A percentile compares a stretch with the other conserved stretches of the same genome.
Conservation (phyloP, 2,797 vertebrate genomes). For the Threskiornis aethiopicus region DNA sequence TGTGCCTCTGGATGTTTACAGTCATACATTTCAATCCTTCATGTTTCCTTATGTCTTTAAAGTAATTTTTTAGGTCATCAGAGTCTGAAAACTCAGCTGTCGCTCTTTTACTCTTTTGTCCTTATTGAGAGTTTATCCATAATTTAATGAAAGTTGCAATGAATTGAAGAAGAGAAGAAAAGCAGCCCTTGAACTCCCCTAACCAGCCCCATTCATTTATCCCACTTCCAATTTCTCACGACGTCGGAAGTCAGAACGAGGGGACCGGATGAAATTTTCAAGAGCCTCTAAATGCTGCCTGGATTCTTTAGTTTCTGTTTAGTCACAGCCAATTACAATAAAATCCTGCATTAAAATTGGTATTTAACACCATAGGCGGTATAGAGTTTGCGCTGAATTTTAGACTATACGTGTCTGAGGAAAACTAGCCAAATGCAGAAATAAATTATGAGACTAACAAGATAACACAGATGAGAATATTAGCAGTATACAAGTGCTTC, state of each 20-base stretch:
- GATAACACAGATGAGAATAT: not conserved
- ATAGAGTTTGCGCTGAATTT: not conserved
- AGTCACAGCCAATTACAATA: slow-evolving; percentile 5
- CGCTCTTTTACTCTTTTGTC: not conserved
- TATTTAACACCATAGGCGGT: not conserved
- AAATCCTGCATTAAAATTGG: slow-evolving; percentile 3
- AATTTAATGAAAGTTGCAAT: slow-evolving; percentile 10
- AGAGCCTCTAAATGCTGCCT: not conserved
- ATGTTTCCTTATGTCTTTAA: not conserved
- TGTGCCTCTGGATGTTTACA: not conserved
- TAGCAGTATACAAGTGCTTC: not conserved
- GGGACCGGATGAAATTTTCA: not conserved
- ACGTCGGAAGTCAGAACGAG: not conserved
- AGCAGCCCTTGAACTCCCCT: not conserved
- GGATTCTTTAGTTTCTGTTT: not conserved
- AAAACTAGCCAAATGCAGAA: slow-evolving; percentile 6
- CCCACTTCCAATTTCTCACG: not conserved
- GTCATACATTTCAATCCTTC: slow-evolving; percentile 6
- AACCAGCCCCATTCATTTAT: not conserved
- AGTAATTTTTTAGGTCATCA: slow-evolving; percentile 32
- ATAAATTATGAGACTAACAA: not conserved
- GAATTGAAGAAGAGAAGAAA: not conserved
- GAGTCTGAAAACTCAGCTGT: slow-evolving; percentile 27
- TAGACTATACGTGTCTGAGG: not conserved
- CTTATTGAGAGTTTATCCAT: slow-evolving; percentile 3